Base-by-base conservation (phyloP, 2,797 vertebrate genomes). In the Pseudochaenichthys georgianus region DNA sequence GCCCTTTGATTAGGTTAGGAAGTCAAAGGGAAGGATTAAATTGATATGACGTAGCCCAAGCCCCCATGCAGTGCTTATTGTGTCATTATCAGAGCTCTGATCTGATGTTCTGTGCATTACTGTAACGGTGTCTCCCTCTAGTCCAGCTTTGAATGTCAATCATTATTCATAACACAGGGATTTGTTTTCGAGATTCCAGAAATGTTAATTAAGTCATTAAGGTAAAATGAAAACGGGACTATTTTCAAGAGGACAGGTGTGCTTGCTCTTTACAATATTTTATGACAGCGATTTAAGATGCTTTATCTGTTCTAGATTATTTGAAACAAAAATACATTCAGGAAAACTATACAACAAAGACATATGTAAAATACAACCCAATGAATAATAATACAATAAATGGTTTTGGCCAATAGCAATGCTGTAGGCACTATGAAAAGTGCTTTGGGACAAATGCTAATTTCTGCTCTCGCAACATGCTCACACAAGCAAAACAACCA, bases 1-100 rank as follows among this genome's bases (percentile, higher is more conserved):
- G 75, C 62, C 81, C 85, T 92, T 90, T 90, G 90, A 94, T 91
- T 91, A 85, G 84, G 93, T 92, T 86, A 90, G 62, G 78, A 73
- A 88, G 87, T 90, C 87, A 85, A 74, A 82, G 54, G 64, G 53
- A 74, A 66, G 80, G 83, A 88, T 91, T 88, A 80, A 82, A 86
- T 78, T 90, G 82, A 85, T 89, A 87, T 83, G 70, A 87, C 81
- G 75, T 75, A 73, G 67, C 84, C 61, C 51, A 68, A 48, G 59
- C 53, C 62, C 62, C 46, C 73, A 72, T 87, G 74, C 70, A 63
- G 66, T 28, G 61, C 80, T 82, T 66, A 75, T 63, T 65, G 31
- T 75, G 62, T 83, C 77, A 62, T 68, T 77, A 80, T 77, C 76
- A 77, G 65, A 80, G 65, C 70, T 73, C 46, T 54, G 19, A 83